A percentile compares a stretch with the other conserved stretches of the same genome.
phyloP scores from a whole-genome alignment of 2,797 vertebrate species.

The Neostethus bicornis region DNA sequence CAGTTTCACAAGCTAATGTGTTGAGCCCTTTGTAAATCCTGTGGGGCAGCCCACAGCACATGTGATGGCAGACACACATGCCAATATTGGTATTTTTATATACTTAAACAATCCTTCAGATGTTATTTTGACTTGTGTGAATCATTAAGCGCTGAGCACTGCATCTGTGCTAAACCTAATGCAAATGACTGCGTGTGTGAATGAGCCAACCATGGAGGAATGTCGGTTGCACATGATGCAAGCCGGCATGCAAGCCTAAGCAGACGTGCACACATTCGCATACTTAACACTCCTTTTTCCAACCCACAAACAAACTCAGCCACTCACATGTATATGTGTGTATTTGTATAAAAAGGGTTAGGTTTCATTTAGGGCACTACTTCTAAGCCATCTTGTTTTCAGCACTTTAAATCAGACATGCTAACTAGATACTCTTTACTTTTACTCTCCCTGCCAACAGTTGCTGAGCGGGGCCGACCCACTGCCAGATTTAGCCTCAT shows the following conservation, averaged over 20 bases:
- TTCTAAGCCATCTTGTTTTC: constrained; percentile 56
- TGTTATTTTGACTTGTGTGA: constrained; percentile 33
- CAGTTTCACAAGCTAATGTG: background rate
- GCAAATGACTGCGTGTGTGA: constrained; percentile 48
- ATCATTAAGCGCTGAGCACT: constrained; percentile 47
- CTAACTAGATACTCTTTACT: constrained; percentile 63
- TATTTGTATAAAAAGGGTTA: constrained; percentile 29
- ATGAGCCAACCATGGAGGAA: constrained; percentile 62
- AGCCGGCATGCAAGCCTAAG: constrained; percentile 37
- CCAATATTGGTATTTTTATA: constrained; percentile 36
- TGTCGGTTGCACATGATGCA: constrained; percentile 55
- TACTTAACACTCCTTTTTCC: constrained; percentile 16
- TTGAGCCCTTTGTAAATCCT: constrained; percentile 4
- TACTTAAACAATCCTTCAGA: constrained; percentile 24
- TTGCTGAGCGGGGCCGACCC: constrained; percentile 32
- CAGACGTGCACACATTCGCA: background rate
- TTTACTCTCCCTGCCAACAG: constrained; percentile 25
- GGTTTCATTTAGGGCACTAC: constrained; percentile 44
- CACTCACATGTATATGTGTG: constrained; percentile 13
- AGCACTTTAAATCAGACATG: constrained; percentile 59
- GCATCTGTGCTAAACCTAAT: constrained; percentile 27
- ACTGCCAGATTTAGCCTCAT: constrained; percentile 61
- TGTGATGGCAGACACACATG: constrained; percentile 15
- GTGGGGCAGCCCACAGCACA: constrained; percentile 9
- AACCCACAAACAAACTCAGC: constrained; percentile 37